Conservation (phyloP, 1,140 invertebrate genomes). For the Lordiphosa stackelbergi region DNA sequence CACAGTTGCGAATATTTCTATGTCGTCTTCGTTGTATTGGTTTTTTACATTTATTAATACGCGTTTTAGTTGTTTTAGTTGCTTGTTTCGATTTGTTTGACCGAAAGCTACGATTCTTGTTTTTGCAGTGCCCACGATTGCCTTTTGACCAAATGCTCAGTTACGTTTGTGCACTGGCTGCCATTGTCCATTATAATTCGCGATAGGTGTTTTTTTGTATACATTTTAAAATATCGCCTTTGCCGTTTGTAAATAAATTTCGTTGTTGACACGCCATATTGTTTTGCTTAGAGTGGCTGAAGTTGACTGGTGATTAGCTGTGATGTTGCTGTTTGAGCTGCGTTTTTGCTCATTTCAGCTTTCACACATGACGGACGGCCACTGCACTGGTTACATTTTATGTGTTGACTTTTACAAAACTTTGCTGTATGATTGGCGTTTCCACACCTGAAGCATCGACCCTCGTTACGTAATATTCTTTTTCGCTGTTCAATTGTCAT, state of each 20-base stretch:
- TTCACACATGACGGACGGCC: not conserved
- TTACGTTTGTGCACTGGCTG: not conserved
- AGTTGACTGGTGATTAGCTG: not conserved
- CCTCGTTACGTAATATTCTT: not conserved
- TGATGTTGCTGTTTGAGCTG: not conserved
- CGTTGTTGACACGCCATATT: not conserved
- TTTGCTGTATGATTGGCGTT: not conserved
- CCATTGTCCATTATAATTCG: not conserved
- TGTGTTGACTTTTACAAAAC: not conserved
- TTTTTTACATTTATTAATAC: not conserved
- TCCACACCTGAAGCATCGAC: not conserved
- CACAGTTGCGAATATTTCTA: conserved; percentile 2
- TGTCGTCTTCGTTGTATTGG: not conserved
- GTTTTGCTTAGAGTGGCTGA: not conserved
- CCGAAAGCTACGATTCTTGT: conserved; percentile 1
- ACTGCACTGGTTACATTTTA: not conserved
- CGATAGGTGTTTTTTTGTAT: not conserved
- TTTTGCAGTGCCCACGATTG: not conserved
- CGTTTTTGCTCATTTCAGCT: not conserved
- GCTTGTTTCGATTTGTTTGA: conserved; percentile 2
- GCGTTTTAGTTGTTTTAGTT: not conserved
- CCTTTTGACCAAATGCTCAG: not conserved
- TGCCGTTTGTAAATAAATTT: conserved; percentile 2
- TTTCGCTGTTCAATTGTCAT: not conserved
- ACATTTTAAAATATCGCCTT: not conserved